Base-by-base conservation (phyloP, 1,140 invertebrate species). In the Sminthurides bifidus region DNA sequence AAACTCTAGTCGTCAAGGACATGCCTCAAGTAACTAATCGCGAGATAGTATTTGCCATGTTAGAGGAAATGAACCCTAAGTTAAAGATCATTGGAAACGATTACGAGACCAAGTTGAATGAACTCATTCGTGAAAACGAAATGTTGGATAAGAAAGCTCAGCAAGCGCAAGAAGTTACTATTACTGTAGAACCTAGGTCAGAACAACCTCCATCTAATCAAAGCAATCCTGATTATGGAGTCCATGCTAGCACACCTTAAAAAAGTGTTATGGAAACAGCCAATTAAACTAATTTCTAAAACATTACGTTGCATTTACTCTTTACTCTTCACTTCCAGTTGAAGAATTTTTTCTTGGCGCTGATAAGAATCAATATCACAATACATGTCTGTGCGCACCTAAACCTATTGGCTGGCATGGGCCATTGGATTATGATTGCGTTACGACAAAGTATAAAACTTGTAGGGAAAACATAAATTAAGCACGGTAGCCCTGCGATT, bases 61-160 rank as follows among this genome's bases (percentile, higher is more conserved):
- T 68, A 5, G 67, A 68, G 56, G 67, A 68, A 41, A 17, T 52
- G 14, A 55, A 54, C 17, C 66, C 66, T 8, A 43, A 57, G 3
- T 27, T 68, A 24, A 26, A 26, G 3, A 41, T 65, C 17, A 37
- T 58, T 38, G 67, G 66, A 15, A 45, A 63, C 50, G 50, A 65
- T 38, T 67, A 67, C 40, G 48, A 60, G 31, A 40, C 33, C 8
- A 60, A 58, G 29, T 33, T 60, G 24, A 15, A 54, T 19, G 33
- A 63, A 48, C 29, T 61, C 3, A 27, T 29, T 19, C 15, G 44
- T 23, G 56, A 55, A 35, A 52, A 41, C 31, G 64, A 54, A 46
- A 49, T 54, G 44, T 5, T 43, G 14, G 59, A 58, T 44, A 44
- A 33, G 33, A 31, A 35, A 56, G 19, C 35, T 21, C 23, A 30